These are phyloP conservation scores for Canis aureus DNA, from an alignment of 2,113 vertebrate genomes.

Conservation along the genomic window DNA sequence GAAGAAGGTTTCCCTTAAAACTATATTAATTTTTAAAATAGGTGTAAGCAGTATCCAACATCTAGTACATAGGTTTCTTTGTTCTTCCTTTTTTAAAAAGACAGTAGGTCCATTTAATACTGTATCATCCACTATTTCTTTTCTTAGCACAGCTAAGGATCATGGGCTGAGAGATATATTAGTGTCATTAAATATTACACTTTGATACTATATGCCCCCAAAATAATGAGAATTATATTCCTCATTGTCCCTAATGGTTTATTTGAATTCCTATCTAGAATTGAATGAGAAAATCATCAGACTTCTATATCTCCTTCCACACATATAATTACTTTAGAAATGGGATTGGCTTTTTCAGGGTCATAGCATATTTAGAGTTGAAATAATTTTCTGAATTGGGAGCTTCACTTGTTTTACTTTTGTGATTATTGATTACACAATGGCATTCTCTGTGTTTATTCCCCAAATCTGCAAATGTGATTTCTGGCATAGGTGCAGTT, in stretches of 20 bases:
- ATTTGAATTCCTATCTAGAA: not conserved
- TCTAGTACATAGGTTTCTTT: not conserved
- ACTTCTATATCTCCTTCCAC: not conserved
- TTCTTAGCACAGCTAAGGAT: not conserved
- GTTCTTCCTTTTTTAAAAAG: not conserved
- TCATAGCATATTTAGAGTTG: not conserved
- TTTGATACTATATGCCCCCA: not conserved
- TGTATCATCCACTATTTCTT: not conserved
- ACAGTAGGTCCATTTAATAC: not conserved
- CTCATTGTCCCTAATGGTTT: not conserved
- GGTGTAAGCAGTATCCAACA: not conserved
- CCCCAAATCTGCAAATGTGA: not conserved
- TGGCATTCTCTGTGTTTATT: not conserved
- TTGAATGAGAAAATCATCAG: not conserved
- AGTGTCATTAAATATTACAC: not conserved
- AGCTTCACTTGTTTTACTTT: not conserved
- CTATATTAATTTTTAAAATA: not conserved
- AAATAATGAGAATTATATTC: not conserved
- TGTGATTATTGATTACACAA: not conserved
- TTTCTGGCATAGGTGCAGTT: not conserved
- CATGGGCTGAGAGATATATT: not conserved
- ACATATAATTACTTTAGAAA: not conserved
- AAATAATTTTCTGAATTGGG: not conserved
- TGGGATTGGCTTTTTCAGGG: not conserved
- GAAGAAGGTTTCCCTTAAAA: not conserved